Evolutionary conservation across 2,888 invertebrate species (phyloP).

Genomic region (Patella ulyssiponensis): DNA sequence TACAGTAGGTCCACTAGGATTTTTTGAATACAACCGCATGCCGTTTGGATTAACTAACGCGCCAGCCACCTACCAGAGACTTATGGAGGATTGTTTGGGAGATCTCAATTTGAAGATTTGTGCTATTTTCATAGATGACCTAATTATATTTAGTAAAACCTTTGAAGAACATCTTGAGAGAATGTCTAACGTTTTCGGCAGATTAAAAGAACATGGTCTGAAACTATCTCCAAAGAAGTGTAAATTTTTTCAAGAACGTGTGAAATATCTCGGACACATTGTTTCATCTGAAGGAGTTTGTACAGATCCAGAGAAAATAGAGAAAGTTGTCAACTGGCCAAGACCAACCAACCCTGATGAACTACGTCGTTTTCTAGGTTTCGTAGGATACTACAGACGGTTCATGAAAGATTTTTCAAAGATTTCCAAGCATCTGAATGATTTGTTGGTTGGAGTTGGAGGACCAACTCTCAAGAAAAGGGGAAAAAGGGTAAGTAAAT

Average conservation of each 20-base stretch:
- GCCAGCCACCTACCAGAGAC: background rate
- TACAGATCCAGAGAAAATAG: too few species aligned
- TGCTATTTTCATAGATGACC: conserved; percentile 4
- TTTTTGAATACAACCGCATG: background rate
- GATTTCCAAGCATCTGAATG: too few species aligned
- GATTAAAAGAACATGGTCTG: background rate
- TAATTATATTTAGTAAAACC: background rate
- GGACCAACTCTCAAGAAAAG: background rate
- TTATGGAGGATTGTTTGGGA: background rate
- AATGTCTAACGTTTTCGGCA: background rate
- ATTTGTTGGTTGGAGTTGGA: too few species aligned
- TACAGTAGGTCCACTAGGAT: background rate
- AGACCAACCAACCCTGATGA: too few species aligned
- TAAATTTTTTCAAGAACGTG: too few species aligned
- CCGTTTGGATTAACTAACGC: background rate
- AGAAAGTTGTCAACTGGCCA: too few species aligned
- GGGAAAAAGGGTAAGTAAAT: conserved; percentile 16
- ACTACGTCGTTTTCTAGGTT: too few species aligned
- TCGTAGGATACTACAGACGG: too few species aligned
- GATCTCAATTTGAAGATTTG: background rate
- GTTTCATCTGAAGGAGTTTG: too few species aligned
- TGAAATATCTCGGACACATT: too few species aligned
- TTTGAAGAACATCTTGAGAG: background rate
- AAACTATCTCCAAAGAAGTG: too few species aligned
- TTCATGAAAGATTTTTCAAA: too few species aligned